These are phyloP conservation scores for Chrysolina haemoptera DNA, from an alignment of 2,888 invertebrate species.

Conservation along the genomic window DNA sequence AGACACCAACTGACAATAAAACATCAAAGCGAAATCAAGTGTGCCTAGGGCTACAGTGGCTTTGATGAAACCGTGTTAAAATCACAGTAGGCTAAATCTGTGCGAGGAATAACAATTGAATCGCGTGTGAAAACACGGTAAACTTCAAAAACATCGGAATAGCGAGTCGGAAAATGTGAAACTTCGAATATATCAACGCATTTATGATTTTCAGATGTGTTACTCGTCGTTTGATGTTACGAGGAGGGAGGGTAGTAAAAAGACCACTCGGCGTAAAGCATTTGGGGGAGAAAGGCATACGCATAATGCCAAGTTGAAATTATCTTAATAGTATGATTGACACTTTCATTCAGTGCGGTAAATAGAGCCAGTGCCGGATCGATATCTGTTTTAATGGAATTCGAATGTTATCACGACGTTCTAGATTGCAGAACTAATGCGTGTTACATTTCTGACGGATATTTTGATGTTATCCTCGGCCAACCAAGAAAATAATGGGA, in stretches of 20 bases:
- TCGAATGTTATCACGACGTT: slow-evolving; percentile 59
- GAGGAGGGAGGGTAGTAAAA: slow-evolving; percentile 5
- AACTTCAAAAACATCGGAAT: slow-evolving; percentile 40
- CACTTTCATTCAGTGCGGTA: slow-evolving; percentile 63
- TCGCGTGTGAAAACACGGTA: slow-evolving; percentile 50
- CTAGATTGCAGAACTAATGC: slow-evolving; percentile 4
- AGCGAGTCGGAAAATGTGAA: slow-evolving; percentile 37
- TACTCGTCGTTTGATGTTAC: slow-evolving; percentile 28
- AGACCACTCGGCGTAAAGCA: slow-evolving; percentile 11
- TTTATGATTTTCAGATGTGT: slow-evolving; percentile 42
- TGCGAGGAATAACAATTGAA: slow-evolving; percentile 59
- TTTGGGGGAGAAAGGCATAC: slow-evolving; percentile 49
- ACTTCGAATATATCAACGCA: slow-evolving; percentile 40
- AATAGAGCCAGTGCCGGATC: slow-evolving; percentile 53
- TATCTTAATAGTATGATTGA: slow-evolving; percentile 68
- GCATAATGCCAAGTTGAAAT: slow-evolving; percentile 59
- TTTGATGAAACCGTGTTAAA: slow-evolving; percentile 65
- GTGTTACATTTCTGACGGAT: slow-evolving; percentile 10
- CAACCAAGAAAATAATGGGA: not conserved
- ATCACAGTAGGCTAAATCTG: slow-evolving; percentile 63
- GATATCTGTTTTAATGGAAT: slow-evolving; percentile 64
- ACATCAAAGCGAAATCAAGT: slow-evolving; percentile 61
- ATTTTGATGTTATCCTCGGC: not conserved
- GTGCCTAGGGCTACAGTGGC: slow-evolving; percentile 57
- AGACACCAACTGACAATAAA: slow-evolving; percentile 53